Base-by-base conservation (phyloP, 2,113 vertebrate species). In the Cyanoderma ruficeps region DNA sequence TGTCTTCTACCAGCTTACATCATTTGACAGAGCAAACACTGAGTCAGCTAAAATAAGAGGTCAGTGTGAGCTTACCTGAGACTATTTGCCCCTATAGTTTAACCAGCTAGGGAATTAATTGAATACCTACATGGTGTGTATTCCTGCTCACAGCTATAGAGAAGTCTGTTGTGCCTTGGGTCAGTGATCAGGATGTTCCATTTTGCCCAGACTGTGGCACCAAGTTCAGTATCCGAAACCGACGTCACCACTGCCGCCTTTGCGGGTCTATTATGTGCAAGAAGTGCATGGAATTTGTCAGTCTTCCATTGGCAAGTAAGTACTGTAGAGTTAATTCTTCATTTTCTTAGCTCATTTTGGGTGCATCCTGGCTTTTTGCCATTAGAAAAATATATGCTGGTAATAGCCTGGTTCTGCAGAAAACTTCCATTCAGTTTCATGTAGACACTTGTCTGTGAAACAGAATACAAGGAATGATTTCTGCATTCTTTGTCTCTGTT, bases 261-360 rank as follows among this genome's bases (percentile, higher is more conserved):
- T 99, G 99, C 10, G 99, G 99, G 7, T 99, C 99, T 23, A 99
- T 99, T 68, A 99, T 99, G 99, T 99, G 99, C 96, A 98, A 98
- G 97, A 99, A 98, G 87, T 99, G 99, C 96, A 99, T 98, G 98
- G 98, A 99, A 23, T 98, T 99, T 61, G 96, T 99, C 91, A 98
- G 98, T 30, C 98, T 99, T 23, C 98, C 98, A 37, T 92, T 99
- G 92, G 99, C 99, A 55, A 98, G 99, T 99, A 97, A 95, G 99
- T 98, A 49, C 27, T 25, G 11, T 49, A 35, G 27, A 79, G 64
- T 46, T 56, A 68, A 25, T 86, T 60, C 27, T 50, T 81, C 7
- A 13, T 65, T 52, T 61, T 56, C 47, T 64, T 67, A 30, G 39
- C 42, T 81, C 35, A 3, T 47, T 78, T 10, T 2, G 28, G 33